Conservation (phyloP, 2,797 vertebrate species). For the Sardinella longiceps region DNA sequence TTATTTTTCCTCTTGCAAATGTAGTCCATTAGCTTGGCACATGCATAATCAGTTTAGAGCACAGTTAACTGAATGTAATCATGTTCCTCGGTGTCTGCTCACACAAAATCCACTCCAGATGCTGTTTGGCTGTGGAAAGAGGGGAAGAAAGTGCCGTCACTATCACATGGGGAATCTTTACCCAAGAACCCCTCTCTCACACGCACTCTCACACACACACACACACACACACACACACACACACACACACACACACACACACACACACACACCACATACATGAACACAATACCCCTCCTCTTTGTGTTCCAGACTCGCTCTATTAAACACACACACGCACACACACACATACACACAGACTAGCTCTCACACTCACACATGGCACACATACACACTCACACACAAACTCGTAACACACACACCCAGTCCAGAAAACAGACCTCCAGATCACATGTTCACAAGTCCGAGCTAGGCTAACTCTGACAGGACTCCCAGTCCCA, state of each 20-base stretch:
- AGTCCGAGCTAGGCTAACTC: conserved; percentile 58
- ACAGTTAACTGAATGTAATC: conserved; percentile 99
- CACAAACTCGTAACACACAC: conserved; percentile 18
- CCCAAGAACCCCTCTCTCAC: conserved; percentile 63
- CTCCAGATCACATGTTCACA: conserved; percentile 54
- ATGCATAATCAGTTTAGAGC: conserved; percentile 99
- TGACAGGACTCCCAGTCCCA: conserved; percentile 54
- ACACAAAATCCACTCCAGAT: conserved; percentile 98
- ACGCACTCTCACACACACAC: background rate
- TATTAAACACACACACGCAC: conserved; percentile 61
- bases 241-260: background rate
- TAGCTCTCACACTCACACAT: conserved; percentile 43
- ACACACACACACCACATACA: background rate
- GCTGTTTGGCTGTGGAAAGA: conserved; percentile 83
- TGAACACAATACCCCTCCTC: conserved; percentile 47
- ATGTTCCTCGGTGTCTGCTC: conserved; percentile 99
- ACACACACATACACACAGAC: conserved; percentile 51
- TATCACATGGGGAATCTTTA: conserved; percentile 74
- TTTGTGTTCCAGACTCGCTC: conserved; percentile 62
- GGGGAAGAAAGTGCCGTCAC: conserved; percentile 81
- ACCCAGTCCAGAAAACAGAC: conserved; percentile 37
- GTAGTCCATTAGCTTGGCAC: conserved; percentile 99
- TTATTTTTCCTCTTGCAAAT: conserved; percentile 99
- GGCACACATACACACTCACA: conserved; percentile 25
- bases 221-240: conserved; percentile 18